Percentiles rank a stretch among this genome's conserved stretches.
These are phyloP conservation scores for Poeciliopsis presidionis DNA, from an alignment of 2,797 vertebrate genomes.

Conservation along the genomic window DNA sequence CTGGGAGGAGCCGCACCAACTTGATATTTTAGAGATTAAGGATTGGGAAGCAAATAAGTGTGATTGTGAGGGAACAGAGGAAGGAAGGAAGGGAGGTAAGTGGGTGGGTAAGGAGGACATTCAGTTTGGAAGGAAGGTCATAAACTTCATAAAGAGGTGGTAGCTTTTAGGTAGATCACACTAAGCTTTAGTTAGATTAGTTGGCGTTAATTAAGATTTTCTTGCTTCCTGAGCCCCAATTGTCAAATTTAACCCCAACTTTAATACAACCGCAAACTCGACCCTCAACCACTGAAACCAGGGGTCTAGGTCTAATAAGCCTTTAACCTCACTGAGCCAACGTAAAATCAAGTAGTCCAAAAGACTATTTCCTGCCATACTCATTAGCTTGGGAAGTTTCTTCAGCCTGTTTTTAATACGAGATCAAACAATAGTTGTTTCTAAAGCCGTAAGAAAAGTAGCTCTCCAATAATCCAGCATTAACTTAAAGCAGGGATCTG, in stretches of 20 bases:
- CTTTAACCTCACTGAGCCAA: not conserved
- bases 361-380: not conserved
- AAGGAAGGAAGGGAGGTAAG: constrained; percentile 38
- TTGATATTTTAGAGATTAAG: constrained; percentile 74
- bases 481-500: not conserved
- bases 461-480: not conserved
- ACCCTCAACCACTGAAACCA: not conserved
- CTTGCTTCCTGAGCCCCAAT: not conserved
- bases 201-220: constrained; percentile 32
- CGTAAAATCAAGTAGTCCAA: not conserved
- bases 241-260: not conserved
- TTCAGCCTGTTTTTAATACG: not conserved
- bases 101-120: constrained; percentile 47
- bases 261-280: not conserved
- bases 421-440: not conserved
- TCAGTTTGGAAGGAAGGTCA: constrained; percentile 45
- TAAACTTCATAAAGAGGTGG: constrained; percentile 47
- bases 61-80: constrained; percentile 61
- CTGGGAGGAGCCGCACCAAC: constrained; percentile 47
- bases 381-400: not conserved
- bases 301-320: not conserved
- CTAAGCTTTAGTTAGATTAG: constrained; percentile 42
- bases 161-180: constrained; percentile 47
- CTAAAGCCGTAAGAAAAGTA: not conserved
- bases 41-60: constrained; percentile 72